Conservation (phyloP, 2,888 invertebrate species). For the Lingula anatina region DNA sequence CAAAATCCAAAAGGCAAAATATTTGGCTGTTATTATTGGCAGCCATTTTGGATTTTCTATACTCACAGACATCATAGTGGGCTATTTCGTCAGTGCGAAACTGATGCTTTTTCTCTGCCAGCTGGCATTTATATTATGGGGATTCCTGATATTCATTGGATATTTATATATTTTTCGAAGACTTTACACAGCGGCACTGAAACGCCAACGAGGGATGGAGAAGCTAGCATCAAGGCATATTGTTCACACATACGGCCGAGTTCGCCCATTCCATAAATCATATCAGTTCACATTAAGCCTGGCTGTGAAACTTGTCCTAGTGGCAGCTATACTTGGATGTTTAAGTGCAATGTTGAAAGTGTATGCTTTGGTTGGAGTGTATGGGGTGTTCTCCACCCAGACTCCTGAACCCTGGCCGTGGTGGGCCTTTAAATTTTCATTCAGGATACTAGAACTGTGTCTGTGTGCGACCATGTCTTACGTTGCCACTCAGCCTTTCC, state of each 20-base stretch:
- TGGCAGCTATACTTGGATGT: conserved; percentile 78
- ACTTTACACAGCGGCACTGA: conserved; percentile 37
- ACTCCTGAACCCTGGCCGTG: conserved; percentile 70
- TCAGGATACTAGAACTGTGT: conserved; percentile 79
- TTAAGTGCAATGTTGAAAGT: conserved; percentile 78
- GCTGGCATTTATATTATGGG: conserved; percentile 76
- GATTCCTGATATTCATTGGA: conserved; percentile 75
- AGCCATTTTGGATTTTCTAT: conserved; percentile 76
- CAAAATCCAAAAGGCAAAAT: conserved; percentile 68
- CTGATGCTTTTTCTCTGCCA: conserved; percentile 59
- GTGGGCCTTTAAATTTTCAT: conserved; percentile 85
- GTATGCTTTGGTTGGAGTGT: conserved; percentile 70
- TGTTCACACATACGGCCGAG: conserved; percentile 1
- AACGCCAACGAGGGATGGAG: conserved; percentile 37
- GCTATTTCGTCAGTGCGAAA: conserved; percentile 23
- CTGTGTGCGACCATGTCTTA: conserved; percentile 77
- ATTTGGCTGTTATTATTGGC: conserved; percentile 72
- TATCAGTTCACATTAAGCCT: conserved; percentile 64
- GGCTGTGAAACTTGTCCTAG: conserved; percentile 83
- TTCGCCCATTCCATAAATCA: conserved; percentile 19
- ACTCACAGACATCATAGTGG: conserved; percentile 66
- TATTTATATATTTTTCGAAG: conserved; percentile 60
- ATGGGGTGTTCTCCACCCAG: conserved; percentile 45
- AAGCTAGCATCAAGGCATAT: conserved; percentile 10
- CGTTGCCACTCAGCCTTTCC: conserved; percentile 68